Evolutionary conservation across 2,113 vertebrate genomes (phyloP), one percentile per base, ranked within the genome.

Genomic region (Leucosticte australis): DNA sequence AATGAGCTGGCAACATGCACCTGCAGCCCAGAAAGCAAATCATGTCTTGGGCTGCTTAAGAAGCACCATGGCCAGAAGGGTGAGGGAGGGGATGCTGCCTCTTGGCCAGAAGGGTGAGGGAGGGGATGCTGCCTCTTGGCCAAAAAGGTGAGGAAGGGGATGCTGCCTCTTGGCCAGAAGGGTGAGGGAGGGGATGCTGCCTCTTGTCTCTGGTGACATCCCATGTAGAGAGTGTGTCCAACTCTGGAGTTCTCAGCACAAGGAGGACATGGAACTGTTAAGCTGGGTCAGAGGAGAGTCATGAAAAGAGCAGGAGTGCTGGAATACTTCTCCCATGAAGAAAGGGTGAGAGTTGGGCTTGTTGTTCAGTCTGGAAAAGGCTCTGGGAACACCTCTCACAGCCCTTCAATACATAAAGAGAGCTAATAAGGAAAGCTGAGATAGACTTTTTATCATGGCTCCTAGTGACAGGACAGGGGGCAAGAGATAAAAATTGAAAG

Each of bases 401-500:
- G 62, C 19, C 20, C 16, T 69, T 55, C 60, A 44, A 19, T 39
- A 42, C 6, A 15, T 33, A 28, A 64, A 50, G 15, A 28, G 5
- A 19, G 21, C 22, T 83, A 44, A 11, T 31, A 47, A 55, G 37
- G 70, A 83, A 82, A 68, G 8, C 41, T 44, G 37, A 67, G 30
- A 42, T 46, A 65, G 42, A 6, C 30, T 56, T 78, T 60, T 63
- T 74, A 41, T 20, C 7, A 41, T 6, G 14, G 55, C 9, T 46
- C 2, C 5, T 4, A n/a, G 19, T 14, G 13, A 70, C 60, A 92
- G 31, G 13, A 53, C 24, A 87, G 0, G 0, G 3, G 27, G 41
- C 15, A 78, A 82, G 1, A 5, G 24, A 44, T 37, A 82, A 3
- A 74, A 81, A 82, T 27, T n/a, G n/a, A 53, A 70, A 74, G 33